These are phyloP conservation scores for Pterobdella sp. DNA, from an alignment of 2,888 invertebrate genomes.

Conservation along the genomic window DNA sequence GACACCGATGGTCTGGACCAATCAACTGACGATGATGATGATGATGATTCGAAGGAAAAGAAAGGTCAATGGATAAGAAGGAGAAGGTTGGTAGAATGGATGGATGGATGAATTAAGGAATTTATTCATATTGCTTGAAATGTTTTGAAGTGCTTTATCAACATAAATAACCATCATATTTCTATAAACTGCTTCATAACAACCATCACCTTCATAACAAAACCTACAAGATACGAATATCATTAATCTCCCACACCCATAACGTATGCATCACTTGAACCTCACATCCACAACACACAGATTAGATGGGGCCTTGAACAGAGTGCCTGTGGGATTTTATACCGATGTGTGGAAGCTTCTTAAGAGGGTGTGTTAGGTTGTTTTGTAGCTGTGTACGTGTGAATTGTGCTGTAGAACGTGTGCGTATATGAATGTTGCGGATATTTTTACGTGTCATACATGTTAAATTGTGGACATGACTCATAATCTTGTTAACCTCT, in stretches of 20 bases:
- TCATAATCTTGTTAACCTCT: slow-evolving; percentile 39
- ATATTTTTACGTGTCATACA: not conserved
- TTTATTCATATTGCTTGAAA: not conserved
- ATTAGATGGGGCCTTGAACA: slow-evolving; percentile 89
- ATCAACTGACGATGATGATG: slow-evolving; percentile 1
- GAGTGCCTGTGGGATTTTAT: slow-evolving; percentile 94
- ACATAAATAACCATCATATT: too few relatives aligned
- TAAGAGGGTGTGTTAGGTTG: slow-evolving; percentile 34
- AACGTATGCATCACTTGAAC: too few relatives aligned
- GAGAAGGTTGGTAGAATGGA: slow-evolving; percentile 18
- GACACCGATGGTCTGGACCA: slow-evolving; percentile 26
- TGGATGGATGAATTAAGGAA: not conserved
- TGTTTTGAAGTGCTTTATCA: too few relatives aligned
- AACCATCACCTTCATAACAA: too few relatives aligned
- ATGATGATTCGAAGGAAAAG: slow-evolving; percentile 33
- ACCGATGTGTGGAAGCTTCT: slow-evolving; percentile 71
- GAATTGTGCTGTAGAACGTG: not conserved
- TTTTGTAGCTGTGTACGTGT: not conserved
- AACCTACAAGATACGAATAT: too few relatives aligned
- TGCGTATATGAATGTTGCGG: not conserved
- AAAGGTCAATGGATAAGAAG: slow-evolving; percentile 91
- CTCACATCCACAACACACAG: too few relatives aligned
- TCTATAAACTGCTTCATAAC: too few relatives aligned
- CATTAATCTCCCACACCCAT: too few relatives aligned
- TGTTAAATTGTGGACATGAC: not conserved